These are phyloP conservation scores for Hypothenemus hampei DNA, from an alignment of 1,140 invertebrate species.

Conservation along the genomic window DNA sequence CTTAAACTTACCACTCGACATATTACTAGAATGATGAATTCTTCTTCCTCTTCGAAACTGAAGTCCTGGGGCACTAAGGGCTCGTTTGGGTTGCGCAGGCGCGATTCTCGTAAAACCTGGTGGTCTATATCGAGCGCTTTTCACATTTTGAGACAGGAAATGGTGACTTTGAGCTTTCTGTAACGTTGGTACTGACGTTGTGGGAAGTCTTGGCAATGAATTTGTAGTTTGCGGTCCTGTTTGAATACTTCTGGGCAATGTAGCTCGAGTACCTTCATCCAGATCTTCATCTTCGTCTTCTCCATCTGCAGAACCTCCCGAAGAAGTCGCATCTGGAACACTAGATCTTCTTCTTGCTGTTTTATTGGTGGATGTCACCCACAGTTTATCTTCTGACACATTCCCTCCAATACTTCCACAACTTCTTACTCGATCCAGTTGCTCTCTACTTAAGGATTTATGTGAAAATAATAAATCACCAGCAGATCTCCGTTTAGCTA, in stretches of 20 bases:
- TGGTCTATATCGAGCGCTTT: conserved; percentile 79
- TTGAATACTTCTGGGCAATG: conserved; percentile 61
- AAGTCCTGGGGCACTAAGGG: conserved; percentile 66
- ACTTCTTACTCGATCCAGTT: conserved; percentile 68
- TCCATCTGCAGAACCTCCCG: conserved; percentile 57
- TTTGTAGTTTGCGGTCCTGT: conserved; percentile 61
- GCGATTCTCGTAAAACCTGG: conserved; percentile 64
- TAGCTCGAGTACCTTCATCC: conserved; percentile 52
- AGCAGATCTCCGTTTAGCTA: conserved; percentile 70
- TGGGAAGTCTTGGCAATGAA: conserved; percentile 67
- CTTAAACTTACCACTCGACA: conserved; percentile 50
- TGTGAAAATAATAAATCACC: conserved; percentile 68
- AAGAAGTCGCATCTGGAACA: conserved; percentile 63
- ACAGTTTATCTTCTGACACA: conserved; percentile 55
- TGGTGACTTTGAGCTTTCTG: conserved; percentile 66
- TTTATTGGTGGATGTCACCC: conserved; percentile 47
- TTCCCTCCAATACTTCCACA: conserved; percentile 73
- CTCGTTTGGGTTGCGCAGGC: conserved; percentile 54
- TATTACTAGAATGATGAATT: conserved; percentile 52
- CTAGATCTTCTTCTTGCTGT: conserved; percentile 57
- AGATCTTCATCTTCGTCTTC: conserved; percentile 61
- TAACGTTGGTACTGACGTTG: conserved; percentile 57
- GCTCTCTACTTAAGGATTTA: conserved; percentile 68
- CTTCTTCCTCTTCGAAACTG: conserved; percentile 54
- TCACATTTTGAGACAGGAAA: conserved; percentile 60